Evolutionary conservation across 2,797 vertebrate species (phyloP).

Genomic region (Poeciliopsis gracilis): DNA sequence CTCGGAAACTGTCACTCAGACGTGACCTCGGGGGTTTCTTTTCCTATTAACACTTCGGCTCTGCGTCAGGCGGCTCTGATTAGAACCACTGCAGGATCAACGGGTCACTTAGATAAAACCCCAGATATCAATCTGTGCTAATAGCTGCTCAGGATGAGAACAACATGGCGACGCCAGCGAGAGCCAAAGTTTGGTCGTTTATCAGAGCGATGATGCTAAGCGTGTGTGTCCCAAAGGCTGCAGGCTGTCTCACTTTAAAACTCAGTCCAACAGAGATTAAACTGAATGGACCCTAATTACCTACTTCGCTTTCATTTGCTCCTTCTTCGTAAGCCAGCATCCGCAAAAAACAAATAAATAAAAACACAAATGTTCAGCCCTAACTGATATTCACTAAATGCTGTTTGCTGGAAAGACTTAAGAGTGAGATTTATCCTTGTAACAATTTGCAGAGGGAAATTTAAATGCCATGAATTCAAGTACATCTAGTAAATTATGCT

Average conservation of each 20-base stretch:
- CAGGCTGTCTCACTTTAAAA: not conserved
- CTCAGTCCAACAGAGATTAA: not conserved
- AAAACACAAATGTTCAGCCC: no score
- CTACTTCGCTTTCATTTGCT: not conserved
- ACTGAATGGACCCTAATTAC: not conserved
- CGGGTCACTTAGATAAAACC: not conserved
- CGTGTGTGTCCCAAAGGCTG: not conserved
- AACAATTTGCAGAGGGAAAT: no score
- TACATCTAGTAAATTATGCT: no score
- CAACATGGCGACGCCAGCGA: not conserved
- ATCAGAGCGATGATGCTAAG: not conserved
- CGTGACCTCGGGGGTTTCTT: not conserved
- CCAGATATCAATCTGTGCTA: no score
- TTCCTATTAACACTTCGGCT: not conserved
- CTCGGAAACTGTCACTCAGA: conserved; percentile 17
- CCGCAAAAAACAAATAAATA: no score
- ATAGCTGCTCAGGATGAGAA: not conserved
- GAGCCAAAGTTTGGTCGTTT: not conserved
- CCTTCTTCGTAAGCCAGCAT: no score
- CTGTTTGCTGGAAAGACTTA: no score
- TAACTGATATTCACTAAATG: no score
- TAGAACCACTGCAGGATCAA: not conserved
- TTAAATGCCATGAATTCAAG: no score
- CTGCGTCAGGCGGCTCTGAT: not conserved
- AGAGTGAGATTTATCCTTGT: no score